These are phyloP conservation scores for Carassius auratus DNA, from an alignment of 2,113 vertebrate genomes.

Conservation along the genomic window DNA sequence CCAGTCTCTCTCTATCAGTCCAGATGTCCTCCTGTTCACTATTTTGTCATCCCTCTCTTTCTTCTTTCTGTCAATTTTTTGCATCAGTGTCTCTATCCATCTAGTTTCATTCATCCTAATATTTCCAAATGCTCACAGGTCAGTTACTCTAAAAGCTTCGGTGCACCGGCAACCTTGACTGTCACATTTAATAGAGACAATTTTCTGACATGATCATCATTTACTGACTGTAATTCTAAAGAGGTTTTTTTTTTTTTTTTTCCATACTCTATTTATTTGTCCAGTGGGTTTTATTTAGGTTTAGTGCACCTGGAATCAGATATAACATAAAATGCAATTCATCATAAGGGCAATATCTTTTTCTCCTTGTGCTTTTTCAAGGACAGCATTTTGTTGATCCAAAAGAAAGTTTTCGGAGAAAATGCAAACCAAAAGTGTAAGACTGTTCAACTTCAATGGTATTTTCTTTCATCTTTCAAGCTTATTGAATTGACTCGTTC, in stretches of 20 bases:
- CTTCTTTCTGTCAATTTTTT: not conserved
- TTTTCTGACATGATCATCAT: not conserved
- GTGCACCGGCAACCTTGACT: not conserved
- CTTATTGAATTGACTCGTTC: slow-evolving; percentile 1
- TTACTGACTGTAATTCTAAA: slow-evolving; percentile 7
- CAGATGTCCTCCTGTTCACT: not conserved
- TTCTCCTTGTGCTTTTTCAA: slow-evolving; percentile 32
- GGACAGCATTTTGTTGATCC: not conserved
- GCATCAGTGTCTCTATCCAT: not conserved
- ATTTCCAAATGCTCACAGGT: not conserved
- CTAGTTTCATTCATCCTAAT: slow-evolving; percentile 10
- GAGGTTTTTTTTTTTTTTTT: not conserved
- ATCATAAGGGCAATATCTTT: slow-evolving; percentile 11
- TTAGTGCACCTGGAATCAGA: slow-evolving; percentile 12
- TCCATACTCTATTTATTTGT: not conserved
- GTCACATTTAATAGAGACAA: slow-evolving; percentile 21
- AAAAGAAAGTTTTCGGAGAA: not conserved
- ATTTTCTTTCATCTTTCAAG: not conserved
- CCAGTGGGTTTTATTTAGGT: not conserved
- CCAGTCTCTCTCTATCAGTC: slow-evolving; percentile 13
- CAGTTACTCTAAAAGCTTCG: slow-evolving; percentile 17
- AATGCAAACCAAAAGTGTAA: not conserved
- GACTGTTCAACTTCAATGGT: not conserved
- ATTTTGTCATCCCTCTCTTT: not conserved
- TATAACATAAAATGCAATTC: slow-evolving; percentile 29